Conservation (phyloP, 2,113 vertebrate genomes). For the Labeo rohita region DNA sequence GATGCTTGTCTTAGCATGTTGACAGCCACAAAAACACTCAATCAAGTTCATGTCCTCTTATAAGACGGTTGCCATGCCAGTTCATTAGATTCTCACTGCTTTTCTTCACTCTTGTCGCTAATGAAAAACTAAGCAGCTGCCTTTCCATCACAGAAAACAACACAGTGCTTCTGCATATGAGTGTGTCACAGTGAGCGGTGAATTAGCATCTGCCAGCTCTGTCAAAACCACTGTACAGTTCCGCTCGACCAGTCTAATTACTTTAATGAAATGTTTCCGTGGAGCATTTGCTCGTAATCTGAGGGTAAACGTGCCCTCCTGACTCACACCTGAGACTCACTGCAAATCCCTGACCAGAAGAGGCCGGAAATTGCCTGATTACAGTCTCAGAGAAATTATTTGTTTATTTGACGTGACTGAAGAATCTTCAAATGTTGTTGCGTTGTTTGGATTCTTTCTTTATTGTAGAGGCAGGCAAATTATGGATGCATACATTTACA, state of each 20-base stretch:
- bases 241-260: conserved; percentile 42
- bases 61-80: conserved; percentile 18
- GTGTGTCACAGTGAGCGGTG: conserved; percentile 35
- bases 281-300: background rate
- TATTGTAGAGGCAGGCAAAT: no score
- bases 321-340: background rate
- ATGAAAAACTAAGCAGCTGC: conserved; percentile 18
- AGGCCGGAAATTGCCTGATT: background rate
- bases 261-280: conserved; percentile 52
- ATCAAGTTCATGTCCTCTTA: conserved; percentile 2
- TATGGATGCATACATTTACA: no score
- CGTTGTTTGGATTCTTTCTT: no score
- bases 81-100: conserved; percentile 30
- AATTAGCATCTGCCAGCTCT: conserved; percentile 30
- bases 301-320: conserved; percentile 27
- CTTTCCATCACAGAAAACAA: conserved; percentile 42
- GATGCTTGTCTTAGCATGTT: background rate
- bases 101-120: background rate
- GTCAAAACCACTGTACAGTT: conserved; percentile 29
- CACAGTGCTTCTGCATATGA: conserved; percentile 5
- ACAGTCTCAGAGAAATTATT: background rate
- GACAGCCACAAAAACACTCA: background rate
- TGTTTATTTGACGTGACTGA: background rate
- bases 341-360: background rate
- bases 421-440: background rate